phyloP scores from a whole-genome alignment of 2,797 vertebrate genomes.

The Synaphobranchus kaupii region DNA sequence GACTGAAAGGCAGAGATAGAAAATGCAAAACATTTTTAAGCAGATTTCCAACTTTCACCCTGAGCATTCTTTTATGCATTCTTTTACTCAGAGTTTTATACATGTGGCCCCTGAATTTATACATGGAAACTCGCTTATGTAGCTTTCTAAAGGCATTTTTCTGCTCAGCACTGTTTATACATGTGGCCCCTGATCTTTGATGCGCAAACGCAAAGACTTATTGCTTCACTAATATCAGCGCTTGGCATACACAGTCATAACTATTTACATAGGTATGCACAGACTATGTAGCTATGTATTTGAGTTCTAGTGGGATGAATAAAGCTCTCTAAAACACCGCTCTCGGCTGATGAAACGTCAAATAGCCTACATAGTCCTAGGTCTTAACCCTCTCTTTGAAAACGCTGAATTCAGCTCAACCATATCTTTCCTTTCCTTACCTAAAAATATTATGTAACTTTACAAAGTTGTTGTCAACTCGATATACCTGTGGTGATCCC shows the following conservation, averaged over 20 bases:
- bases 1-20: too few relatives aligned
- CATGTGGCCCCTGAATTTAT: too few relatives aligned
- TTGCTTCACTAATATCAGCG: background rate
- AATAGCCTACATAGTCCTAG: background rate
- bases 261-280: background rate
- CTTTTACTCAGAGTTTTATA: too few relatives aligned
- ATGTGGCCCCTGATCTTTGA: too few relatives aligned
- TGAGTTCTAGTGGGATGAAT: background rate
- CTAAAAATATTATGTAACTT: constrained; percentile 73
- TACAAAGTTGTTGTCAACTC: constrained; percentile 80
- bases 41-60: too few relatives aligned
- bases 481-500: constrained; percentile 79
- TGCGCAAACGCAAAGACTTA: background rate
- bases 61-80: too few relatives aligned
- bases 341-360: background rate
- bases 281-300: background rate
- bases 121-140: too few relatives aligned
- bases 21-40: too few relatives aligned
- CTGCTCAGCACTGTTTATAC: too few relatives aligned
- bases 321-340: too few relatives aligned
- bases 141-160: too few relatives aligned
- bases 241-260: background rate
- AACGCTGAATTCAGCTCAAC: constrained; percentile 83
- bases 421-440: constrained; percentile 82
- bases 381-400: constrained; percentile 70